Conservation (phyloP, 2,888 invertebrate species). For the Lasioglossum morio region DNA sequence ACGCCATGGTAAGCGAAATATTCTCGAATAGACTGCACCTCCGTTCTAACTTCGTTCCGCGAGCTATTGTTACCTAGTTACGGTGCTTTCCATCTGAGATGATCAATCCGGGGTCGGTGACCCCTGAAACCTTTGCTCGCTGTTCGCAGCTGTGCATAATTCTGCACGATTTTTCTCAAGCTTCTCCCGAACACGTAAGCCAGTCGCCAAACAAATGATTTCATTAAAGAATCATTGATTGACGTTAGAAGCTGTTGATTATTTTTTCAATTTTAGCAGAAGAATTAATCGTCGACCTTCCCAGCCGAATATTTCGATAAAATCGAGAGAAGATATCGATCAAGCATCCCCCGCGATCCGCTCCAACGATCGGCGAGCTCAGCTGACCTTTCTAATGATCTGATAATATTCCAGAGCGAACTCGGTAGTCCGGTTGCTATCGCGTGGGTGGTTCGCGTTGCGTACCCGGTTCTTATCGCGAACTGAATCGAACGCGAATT, state of each 20-base stretch:
- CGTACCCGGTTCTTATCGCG: conserved; percentile 49
- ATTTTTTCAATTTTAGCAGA: no score
- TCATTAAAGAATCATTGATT: not conserved
- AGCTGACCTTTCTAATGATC: conserved; percentile 8
- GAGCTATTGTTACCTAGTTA: conserved; percentile 36
- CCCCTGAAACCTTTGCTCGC: not conserved
- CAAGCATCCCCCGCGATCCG: not conserved
- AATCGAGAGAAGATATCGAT: not conserved
- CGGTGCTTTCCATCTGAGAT: conserved; percentile 11
- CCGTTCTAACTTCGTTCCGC: conserved; percentile 21
- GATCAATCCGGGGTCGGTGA: not conserved
- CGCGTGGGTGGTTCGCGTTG: conserved; percentile 59
- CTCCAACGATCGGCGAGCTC: not conserved
- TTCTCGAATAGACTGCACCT: conserved; percentile 4
- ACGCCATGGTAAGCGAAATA: conserved; percentile 47
- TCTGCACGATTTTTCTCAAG: not conserved
- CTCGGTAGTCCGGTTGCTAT: conserved; percentile 54
- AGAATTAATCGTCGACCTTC: no score
- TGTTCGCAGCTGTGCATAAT: not conserved
- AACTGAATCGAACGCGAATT: conserved; percentile 57
- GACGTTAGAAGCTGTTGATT: not conserved
- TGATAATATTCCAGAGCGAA: conserved; percentile 53
- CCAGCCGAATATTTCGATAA: not conserved
- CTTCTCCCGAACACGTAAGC: no score
- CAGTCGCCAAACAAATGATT: not conserved